phyloP scores from a whole-genome alignment of 2,797 vertebrate species.

The Toxotes lorentzi region DNA sequence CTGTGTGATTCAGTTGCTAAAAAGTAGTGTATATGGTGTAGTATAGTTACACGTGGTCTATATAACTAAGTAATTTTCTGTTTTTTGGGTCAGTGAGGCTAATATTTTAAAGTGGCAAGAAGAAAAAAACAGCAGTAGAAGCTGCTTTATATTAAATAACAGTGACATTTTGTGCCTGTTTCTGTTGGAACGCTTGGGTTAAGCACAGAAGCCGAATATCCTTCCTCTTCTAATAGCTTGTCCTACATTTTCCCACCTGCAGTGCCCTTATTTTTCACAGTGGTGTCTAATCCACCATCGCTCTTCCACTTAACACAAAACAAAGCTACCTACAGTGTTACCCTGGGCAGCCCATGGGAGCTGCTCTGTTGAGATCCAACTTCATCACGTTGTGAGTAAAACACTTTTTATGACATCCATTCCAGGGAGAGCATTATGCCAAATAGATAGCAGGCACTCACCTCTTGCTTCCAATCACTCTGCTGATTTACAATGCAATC shows the following conservation, averaged over 20 bases:
- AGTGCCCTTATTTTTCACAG: slow-evolving; percentile 65
- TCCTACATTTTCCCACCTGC: slow-evolving; percentile 78
- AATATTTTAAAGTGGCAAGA: neutral
- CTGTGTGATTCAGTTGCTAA: neutral
- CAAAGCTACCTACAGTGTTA: slow-evolving; percentile 57
- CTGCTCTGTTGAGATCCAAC: slow-evolving; percentile 57
- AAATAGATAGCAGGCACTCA: slow-evolving; percentile 49
- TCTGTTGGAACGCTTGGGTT: slow-evolving; percentile 36
- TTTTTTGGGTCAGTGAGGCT: slow-evolving; percentile 16
- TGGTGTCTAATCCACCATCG: slow-evolving; percentile 58
- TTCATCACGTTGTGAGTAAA: slow-evolving; percentile 67
- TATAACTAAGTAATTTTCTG: neutral
- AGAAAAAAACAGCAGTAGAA: neutral
- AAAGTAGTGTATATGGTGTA: neutral
- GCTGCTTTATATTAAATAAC: slow-evolving; percentile 24
- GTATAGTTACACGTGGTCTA: neutral
- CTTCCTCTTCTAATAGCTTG: slow-evolving; percentile 64
- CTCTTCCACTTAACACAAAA: slow-evolving; percentile 67
- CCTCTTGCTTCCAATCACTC: slow-evolving; percentile 46
- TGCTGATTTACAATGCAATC: slow-evolving; percentile 57
- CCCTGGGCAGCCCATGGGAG: slow-evolving; percentile 61
- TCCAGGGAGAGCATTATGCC: slow-evolving; percentile 47
- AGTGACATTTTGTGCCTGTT: slow-evolving; percentile 11
- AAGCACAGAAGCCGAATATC: slow-evolving; percentile 54
- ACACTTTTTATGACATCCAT: slow-evolving; percentile 55